phyloP scores from a whole-genome alignment of 2,888 invertebrate species.

The Chrysodeixis includens region DNA sequence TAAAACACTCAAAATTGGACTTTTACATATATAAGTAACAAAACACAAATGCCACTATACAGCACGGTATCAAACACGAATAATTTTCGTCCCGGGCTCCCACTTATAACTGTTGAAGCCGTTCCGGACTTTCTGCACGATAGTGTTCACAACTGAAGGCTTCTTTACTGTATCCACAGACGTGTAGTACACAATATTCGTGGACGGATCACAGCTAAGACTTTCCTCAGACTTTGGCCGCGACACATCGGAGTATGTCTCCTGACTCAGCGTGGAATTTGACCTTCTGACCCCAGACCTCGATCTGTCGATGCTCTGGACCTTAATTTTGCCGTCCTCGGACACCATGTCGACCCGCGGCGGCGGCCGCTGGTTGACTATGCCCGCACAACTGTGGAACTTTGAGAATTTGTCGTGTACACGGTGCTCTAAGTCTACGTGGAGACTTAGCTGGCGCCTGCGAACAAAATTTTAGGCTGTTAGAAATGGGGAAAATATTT shows the following conservation, averaged over 20 bases:
- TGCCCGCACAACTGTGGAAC: constrained; percentile 74
- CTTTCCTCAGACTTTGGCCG: constrained; percentile 65
- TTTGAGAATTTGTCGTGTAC: constrained; percentile 73
- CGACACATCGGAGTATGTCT: constrained; percentile 43
- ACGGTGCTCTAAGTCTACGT: constrained; percentile 74
- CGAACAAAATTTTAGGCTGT: not conserved
- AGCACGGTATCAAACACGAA: constrained; percentile 68
- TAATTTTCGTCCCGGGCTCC: constrained; percentile 81
- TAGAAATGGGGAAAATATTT: too few species aligned
- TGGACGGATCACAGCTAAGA: constrained; percentile 71
- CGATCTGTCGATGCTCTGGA: constrained; percentile 54
- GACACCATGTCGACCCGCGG: constrained; percentile 52
- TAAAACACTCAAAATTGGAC: constrained; percentile 34
- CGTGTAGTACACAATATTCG: constrained; percentile 74
- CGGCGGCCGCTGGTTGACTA: constrained; percentile 51
- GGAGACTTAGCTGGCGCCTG: constrained; percentile 78
- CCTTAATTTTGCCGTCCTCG: constrained; percentile 63
- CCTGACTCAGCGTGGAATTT: constrained; percentile 45
- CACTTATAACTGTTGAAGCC: constrained; percentile 71
- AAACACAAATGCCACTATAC: constrained; percentile 59
- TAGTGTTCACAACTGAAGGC: constrained; percentile 60
- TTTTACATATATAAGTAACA: constrained; percentile 44
- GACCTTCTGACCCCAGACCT: constrained; percentile 25
- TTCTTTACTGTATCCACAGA: constrained; percentile 71
- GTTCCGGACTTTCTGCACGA: constrained; percentile 64